A percentile compares a stretch with the other conserved stretches of the same genome.
These are phyloP conservation scores for Brachionus calyciflorus DNA, from an alignment of 1,140 invertebrate species.

Conservation along the genomic window DNA sequence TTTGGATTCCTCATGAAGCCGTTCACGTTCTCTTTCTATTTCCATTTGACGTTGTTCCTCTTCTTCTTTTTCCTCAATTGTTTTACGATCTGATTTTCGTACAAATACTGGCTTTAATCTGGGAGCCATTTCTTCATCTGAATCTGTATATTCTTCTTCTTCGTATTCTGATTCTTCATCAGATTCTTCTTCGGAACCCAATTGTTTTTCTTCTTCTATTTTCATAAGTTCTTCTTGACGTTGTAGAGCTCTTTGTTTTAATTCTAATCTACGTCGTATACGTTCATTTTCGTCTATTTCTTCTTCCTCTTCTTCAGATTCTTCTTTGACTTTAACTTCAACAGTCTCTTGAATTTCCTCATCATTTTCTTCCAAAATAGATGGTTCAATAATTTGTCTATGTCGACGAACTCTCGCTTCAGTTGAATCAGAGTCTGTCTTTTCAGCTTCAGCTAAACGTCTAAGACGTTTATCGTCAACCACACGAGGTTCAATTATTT, in stretches of 20 bases:
- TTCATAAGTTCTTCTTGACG: conserved; percentile 59
- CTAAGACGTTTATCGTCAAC: conserved; percentile 30
- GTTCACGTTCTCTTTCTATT: conserved; percentile 73
- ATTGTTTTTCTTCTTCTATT: conserved; percentile 65
- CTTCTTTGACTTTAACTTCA: conserved; percentile 69
- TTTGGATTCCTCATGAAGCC: conserved; percentile 76
- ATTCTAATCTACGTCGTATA: conserved; percentile 45
- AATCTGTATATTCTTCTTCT: conserved; percentile 73
- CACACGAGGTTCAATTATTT: not conserved
- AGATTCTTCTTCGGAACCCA: conserved; percentile 61
- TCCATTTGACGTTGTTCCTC: conserved; percentile 80
- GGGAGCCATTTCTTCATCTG: conserved; percentile 69
- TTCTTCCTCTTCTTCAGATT: conserved; percentile 48
- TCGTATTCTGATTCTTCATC: conserved; percentile 65
- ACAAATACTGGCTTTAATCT: conserved; percentile 95
- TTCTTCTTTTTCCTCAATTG: conserved; percentile 87
- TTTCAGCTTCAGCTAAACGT: conserved; percentile 13
- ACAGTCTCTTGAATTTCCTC: conserved; percentile 67
- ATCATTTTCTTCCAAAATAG: conserved; percentile 66
- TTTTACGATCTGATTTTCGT: conserved; percentile 83
- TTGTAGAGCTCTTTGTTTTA: conserved; percentile 34
- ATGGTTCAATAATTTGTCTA: conserved; percentile 51
- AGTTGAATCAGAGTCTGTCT: not conserved
- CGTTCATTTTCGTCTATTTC: conserved; percentile 49
- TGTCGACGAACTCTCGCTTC: not conserved